Evolutionary conservation across 2,888 invertebrate species (phyloP).

Genomic region (Drosophila testacea): DNA sequence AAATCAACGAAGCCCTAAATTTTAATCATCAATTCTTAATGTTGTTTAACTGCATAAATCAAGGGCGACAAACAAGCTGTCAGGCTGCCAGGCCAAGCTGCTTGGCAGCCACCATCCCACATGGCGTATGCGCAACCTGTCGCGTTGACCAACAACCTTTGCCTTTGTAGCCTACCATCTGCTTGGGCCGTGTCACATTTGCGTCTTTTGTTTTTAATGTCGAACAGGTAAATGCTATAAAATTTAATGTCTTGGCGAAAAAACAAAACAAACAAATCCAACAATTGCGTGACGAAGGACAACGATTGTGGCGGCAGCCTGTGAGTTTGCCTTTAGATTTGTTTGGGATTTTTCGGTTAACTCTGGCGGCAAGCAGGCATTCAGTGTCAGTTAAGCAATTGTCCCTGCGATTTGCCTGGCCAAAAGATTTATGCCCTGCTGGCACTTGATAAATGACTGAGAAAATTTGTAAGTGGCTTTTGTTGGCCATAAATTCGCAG

Average conservation of each 20-base stretch:
- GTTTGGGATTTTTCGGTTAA: conserved; percentile 20
- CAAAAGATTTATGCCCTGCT: conserved; percentile 68
- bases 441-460: conserved; percentile 71
- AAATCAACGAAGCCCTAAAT: conserved; percentile 39
- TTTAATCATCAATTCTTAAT: conserved; percentile 73
- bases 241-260: conserved; percentile 64
- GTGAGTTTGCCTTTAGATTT: conserved; percentile 42
- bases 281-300: conserved; percentile 61
- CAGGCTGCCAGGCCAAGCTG: background rate
- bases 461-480: conserved; percentile 62
- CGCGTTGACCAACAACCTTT: conserved; percentile 42
- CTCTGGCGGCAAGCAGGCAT: conserved; percentile 25
- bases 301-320: conserved; percentile 24
- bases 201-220: conserved; percentile 73
- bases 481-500: conserved; percentile 68
- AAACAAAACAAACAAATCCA: conserved; percentile 3
- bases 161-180: conserved; percentile 30
- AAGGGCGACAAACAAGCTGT: conserved; percentile 40
- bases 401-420: conserved; percentile 72
- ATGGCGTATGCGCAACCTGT: conserved; percentile 50
- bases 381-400: conserved; percentile 55
- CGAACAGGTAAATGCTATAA: conserved; percentile 70
- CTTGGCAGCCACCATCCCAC: conserved; percentile 9
- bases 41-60: conserved; percentile 65
- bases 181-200: conserved; percentile 50